Base-by-base conservation (phyloP, 2,888 invertebrate genomes). In the Pheosia tremula region DNA sequence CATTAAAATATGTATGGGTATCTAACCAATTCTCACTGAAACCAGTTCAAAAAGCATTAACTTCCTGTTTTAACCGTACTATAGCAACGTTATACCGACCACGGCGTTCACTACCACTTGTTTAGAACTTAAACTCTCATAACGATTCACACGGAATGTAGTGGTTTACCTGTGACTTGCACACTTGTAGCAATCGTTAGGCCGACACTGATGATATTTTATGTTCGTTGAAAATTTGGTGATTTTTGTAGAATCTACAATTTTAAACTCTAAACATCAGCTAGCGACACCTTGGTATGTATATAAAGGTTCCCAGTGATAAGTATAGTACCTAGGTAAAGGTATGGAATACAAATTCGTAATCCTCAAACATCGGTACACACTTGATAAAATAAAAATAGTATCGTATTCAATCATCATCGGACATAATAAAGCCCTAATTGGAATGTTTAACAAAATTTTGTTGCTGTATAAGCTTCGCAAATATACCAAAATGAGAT, bases 401-500 rank as follows among this genome's bases (percentile, higher is more conserved):
- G 53, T 60, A 63, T 67, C 60, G 56, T 61, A 67, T 56, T 67
- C 59, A 59, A 66, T 60, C 59, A 65, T 67, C 64, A 69, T 69
- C 56, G 58, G 24, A 43, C 39, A 9, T 58, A 68, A 69, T 73
- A 67, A 75, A 75, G 61, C 58, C 64, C 63, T 74, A 68, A 71
- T 74, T 75, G 75, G 75, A 75, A 75, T 75, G 75, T 75, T 68
- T 54, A 64, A 67, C 58, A 67, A 24, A 67, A 65, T 73, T 73
- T 75, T 58, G 58, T 63, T 61, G 62, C 61, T 67, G 60, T 72
- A 70, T 61, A 69, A 64, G 63, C 68, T 67, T 66, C 41, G 61
- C 65, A 69, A 58, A 59, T 64, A 62, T 63, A 52, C 45, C 55
- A 68, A 67, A 63, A 57, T 64, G 59, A 62, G 63, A 64, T 71